Evolutionary conservation across 1,140 invertebrate genomes (phyloP).

Genomic region (Zaprionus ornatus): DNA sequence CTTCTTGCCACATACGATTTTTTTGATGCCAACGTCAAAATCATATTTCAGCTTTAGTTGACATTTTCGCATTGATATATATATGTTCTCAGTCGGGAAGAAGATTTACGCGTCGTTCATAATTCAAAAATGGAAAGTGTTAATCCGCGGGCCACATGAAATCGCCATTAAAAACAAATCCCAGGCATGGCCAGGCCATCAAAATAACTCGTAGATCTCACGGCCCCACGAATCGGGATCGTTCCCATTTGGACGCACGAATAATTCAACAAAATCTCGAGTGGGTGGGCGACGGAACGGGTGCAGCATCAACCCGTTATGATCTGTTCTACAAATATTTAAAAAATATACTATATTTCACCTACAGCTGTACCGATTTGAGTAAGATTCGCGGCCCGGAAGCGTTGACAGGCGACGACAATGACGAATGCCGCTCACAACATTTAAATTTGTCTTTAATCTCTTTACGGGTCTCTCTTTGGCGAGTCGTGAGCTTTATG

Average conservation of each 20-base stretch:
- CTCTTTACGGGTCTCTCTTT: conserved; percentile 9
- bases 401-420: conserved; percentile 61
- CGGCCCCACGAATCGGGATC: conserved; percentile 25
- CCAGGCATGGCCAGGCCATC: conserved; percentile 47
- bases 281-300: conserved; percentile 31
- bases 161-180: conserved; percentile 72
- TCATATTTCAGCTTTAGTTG: conserved; percentile 64
- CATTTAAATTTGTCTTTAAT: conserved; percentile 36
- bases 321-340: conserved; percentile 8
- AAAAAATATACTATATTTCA: conserved; percentile 1
- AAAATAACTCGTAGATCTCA: conserved; percentile 53
- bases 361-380: neutral
- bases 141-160: conserved; percentile 66
- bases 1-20: neutral
- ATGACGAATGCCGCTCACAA: conserved; percentile 55
- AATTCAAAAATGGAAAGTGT: conserved; percentile 67
- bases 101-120: conserved; percentile 61
- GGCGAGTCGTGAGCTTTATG: conserved; percentile 4
- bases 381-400: conserved; percentile 35
- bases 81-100: conserved; percentile 1
- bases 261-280: conserved; percentile 18
- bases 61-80: conserved; percentile 33
- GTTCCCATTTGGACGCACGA: conserved; percentile 51
- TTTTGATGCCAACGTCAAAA: conserved; percentile 16
- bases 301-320: conserved; percentile 11